Conservation (phyloP, 2,888 invertebrate species). For the Molanna angustata region DNA sequence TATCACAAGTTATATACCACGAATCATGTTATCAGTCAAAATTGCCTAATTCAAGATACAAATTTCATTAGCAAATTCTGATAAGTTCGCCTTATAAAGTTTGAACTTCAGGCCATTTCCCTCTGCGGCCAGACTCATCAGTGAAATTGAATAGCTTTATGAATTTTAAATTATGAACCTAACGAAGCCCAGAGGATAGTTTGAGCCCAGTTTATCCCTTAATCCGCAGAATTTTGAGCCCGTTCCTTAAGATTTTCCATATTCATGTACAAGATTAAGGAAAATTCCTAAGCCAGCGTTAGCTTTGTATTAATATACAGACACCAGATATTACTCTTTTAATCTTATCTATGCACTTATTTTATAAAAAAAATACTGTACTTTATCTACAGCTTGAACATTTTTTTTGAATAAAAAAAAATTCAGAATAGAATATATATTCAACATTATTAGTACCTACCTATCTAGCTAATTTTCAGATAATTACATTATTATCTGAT, state of each 20-base stretch:
- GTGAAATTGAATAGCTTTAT: constrained; percentile 29
- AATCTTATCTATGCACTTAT: no score
- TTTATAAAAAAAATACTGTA: no score
- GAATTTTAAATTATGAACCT: constrained; percentile 28
- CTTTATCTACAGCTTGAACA: no score
- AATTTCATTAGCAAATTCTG: constrained; percentile 16
- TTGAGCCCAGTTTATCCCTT: constrained; percentile 11
- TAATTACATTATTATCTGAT: no score
- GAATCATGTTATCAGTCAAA: constrained; percentile 2
- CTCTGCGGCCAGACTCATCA: constrained; percentile 16
- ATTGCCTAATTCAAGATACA: constrained; percentile 7
- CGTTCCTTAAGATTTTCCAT: constrained; percentile 10
- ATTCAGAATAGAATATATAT: no score
- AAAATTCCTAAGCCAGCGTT: neutral
- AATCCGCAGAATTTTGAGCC: constrained; percentile 9
- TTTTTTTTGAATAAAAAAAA: no score
- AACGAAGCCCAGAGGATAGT: constrained; percentile 14
- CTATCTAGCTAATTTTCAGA: no score
- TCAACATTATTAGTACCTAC: no score
- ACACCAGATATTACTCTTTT: neutral
- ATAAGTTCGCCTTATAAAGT: constrained; percentile 3
- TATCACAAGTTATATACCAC: no score
- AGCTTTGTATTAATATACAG: neutral
- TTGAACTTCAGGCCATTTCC: neutral
- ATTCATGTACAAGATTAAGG: constrained; percentile 9